Base-by-base conservation (phyloP, 2,888 invertebrate genomes). In the Rotaria magnacalcarata region DNA sequence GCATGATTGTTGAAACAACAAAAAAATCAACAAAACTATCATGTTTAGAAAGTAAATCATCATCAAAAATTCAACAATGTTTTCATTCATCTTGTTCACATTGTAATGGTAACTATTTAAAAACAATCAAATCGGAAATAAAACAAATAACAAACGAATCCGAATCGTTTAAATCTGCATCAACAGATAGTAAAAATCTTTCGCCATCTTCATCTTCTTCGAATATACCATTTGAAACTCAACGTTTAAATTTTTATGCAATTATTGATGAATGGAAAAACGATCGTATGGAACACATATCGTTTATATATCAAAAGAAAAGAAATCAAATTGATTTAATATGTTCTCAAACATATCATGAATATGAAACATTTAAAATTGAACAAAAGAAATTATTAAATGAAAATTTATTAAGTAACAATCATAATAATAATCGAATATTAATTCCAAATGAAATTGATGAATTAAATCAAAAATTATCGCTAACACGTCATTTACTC, bases 241-340 rank as follows among this genome's bases (percentile, higher is more conserved):
- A 80, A 80, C 80, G 80, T n/a, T n/a, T 47, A 24, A 2, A 14
- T 47, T 80, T 80, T n/a, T 80, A 80, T 80, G 1, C 21, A 80
- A 80, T 80, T 1, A 47, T 80, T 47, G 80, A 80, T 11, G 47
- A 80, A 80, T 80, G 80, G 80, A 80, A 47, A 80, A 8, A 24
- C 0, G 80, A 80, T 80, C 80, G 80, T 47, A 41, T 80, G 11
- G 80, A 80, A 43, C 80, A 80, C 34, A 47, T 80, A 7, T n/a
- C 47, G 24, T 80, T 80, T 80, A 80, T 80, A 19, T 80, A 80
- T 80, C 80, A 80, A 80, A 80, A 80, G 47, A 80, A 47, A 80
- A 47, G 19, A n/a, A 80, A 80, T 80, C 80, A 80, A 47, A 47
- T 80, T n/a, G 80, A 80, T 47, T 80, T 80, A 80, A 80, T 80